These are phyloP conservation scores for Platyscapa corneri DNA, from an alignment of 1,140 invertebrate genomes.

Conservation along the genomic window DNA sequence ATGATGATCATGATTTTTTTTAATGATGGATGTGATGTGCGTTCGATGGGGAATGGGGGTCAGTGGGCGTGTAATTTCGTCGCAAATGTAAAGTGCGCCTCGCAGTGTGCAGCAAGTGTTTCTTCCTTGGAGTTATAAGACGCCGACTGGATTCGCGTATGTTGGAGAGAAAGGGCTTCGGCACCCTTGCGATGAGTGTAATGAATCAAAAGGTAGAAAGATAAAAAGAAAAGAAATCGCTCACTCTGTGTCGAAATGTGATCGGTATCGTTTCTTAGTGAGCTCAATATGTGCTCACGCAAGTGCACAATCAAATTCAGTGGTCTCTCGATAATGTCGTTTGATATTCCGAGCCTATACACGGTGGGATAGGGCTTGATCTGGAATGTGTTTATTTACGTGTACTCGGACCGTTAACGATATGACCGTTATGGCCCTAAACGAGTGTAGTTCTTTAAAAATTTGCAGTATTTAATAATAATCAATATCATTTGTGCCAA, in stretches of 20 bases:
- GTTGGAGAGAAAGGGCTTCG: neutral
- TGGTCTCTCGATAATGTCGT: neutral
- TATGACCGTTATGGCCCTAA: too few relatives aligned
- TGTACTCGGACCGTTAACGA: too few relatives aligned
- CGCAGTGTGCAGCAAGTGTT: neutral
- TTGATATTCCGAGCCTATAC: too few relatives aligned
- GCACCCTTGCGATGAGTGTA: neutral
- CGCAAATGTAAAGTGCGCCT: neutral
- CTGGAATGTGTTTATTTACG: too few relatives aligned
- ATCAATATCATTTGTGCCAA: too few relatives aligned
- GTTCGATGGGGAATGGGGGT: neutral
- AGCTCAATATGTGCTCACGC: neutral
- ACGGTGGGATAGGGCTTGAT: too few relatives aligned
- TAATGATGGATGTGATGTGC: neutral
- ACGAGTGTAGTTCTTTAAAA: too few relatives aligned
- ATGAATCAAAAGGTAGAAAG: neutral
- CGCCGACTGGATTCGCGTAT: neutral
- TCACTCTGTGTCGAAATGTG: too few relatives aligned
- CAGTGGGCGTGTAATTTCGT: too few relatives aligned
- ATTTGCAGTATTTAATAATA: too few relatives aligned
- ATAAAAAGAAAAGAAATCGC: neutral
- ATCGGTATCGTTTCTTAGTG: too few relatives aligned
- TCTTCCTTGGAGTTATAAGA: neutral
- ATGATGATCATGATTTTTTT: neutral
- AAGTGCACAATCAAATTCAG: neutral